Base-by-base conservation (phyloP, 2,113 vertebrate genomes). In the Psophia crepitans region DNA sequence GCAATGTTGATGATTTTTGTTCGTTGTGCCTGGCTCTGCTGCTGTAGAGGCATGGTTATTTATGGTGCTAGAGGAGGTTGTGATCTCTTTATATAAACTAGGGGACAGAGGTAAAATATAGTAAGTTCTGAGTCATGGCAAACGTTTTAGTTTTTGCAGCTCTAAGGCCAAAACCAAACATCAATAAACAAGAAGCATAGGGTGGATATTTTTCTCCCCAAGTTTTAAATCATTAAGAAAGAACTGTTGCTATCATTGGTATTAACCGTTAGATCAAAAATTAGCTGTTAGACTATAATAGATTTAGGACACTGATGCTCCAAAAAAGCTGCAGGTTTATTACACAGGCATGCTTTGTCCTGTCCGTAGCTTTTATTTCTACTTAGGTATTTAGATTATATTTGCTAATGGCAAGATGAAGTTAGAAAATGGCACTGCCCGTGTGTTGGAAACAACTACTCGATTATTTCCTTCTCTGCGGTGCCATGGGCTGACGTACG, bases 21-120 rank as follows among this genome's bases (percentile, higher is more conserved):
- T 48, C 4, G 0, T 35, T 56, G 51, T 64, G 93, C 69, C 96
- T 88, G 83, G 74, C 86, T 79, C 41, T 87, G 94, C 61, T 85
- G 94, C 87, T 85, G 49, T 33, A 74, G 44, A 65, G 41, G n/a
- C 53, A 61, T 16, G 44, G 81, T 91, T 93, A 87, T 92, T 95
- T 92, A 91, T 83, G 81, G 70, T 95, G 89, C 81, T 65, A 69
- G 60, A 66, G 71, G 23, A 87, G 70, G 84, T 91, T 93, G 65
- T 79, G 84, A 81, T 86, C 84, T 95, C 84, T 79, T 95, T 89
- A 46, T 70, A 27, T 94, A 95, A 97, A 92, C 94, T 53, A 84
- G 7, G 4, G 41, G n/a, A 81, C 43, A 44, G 83, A 92, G 65
- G 69, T 79, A 76, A 46, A 83, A 75, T 30, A 56, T 5, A 66